Evolutionary conservation across 2,113 vertebrate genomes (phyloP).

Genomic region (Psilopogon haemacephalus): DNA sequence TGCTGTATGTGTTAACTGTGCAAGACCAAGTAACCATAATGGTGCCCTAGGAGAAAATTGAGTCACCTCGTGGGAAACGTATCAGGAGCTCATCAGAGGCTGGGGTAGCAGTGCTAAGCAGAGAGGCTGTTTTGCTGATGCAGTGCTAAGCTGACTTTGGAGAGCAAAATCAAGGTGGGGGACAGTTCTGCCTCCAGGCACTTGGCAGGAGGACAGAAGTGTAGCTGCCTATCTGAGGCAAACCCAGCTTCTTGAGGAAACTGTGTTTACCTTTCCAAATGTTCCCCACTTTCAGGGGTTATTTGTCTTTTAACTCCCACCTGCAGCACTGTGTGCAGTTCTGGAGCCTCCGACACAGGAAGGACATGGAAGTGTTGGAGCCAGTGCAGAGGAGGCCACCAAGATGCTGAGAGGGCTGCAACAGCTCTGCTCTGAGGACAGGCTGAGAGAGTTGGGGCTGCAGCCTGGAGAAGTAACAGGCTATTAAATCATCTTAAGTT

Average conservation of each 20-base stretch:
- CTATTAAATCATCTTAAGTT: slow-evolving; percentile 59
- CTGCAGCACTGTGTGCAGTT: too few relatives aligned
- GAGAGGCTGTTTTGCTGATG: not conserved
- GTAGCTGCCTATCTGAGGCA: not conserved
- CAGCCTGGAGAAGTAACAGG: not conserved
- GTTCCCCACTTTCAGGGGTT: not conserved
- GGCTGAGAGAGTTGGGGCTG: too few relatives aligned
- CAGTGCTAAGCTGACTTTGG: not conserved
- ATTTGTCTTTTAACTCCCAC: too few relatives aligned
- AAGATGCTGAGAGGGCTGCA: too few relatives aligned
- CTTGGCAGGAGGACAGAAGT: not conserved
- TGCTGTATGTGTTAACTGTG: not conserved
- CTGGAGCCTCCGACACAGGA: too few relatives aligned
- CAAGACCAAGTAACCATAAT: not conserved
- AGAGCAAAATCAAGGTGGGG: not conserved
- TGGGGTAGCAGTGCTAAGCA: not conserved
- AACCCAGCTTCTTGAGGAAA: not conserved
- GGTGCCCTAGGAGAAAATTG: not conserved
- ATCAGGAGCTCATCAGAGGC: not conserved
- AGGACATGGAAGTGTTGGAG: too few relatives aligned
- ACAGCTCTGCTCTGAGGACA: too few relatives aligned
- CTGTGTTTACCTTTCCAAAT: not conserved
- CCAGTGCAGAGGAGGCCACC: too few relatives aligned
- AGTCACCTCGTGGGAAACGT: not conserved
- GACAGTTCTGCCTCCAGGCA: not conserved